Base-by-base conservation (phyloP, 2,888 invertebrate species). In the Seira musarum region DNA sequence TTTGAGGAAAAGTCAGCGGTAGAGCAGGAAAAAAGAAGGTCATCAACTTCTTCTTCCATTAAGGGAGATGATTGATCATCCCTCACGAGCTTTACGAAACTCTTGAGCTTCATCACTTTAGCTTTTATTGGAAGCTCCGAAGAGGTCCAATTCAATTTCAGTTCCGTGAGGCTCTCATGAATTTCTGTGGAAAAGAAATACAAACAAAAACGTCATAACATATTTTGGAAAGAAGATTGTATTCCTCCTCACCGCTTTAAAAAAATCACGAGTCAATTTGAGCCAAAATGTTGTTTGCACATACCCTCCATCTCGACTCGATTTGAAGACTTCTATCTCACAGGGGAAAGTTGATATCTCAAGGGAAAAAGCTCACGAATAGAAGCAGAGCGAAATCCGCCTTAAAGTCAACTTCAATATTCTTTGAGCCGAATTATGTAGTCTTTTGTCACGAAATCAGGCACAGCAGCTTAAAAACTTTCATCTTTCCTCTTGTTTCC, bases 21-120 rank as follows among this genome's bases (percentile, higher is more conserved):
- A 10, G 77, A 80, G n/a, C 81, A 77, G 30, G 83, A 35, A 35
- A 53, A 67, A 8, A 83, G 57, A 15, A 83, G 80, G 22, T 79
- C 81, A 35, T 83, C 83, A 63, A 76, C 64, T 71, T 79, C 75
- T 22, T 82, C 79, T 10, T 82, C 79, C 68, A 49, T 53, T 8
- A 79, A 30, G 2, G 78, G 70, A 46, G 63, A 75, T 63, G 73
- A 75, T 57, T 61, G 74, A 69, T 69, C 70, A 21, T 73, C 73
- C 46, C 70, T 74, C 5, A 74, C 65, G 65, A 40, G 57, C 46
- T 66, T 82, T 21, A 53, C 78, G 35, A 74, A 74, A 30, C 53
- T 74, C 71, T 70, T 78, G 13, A 73, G 74, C 49, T 69, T 74
- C 66, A 71, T 35, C 60, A 78, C 71, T 66, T 82, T 82, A 2